Base-by-base conservation (phyloP, 1,140 invertebrate species). In the Maniola jurtina region DNA sequence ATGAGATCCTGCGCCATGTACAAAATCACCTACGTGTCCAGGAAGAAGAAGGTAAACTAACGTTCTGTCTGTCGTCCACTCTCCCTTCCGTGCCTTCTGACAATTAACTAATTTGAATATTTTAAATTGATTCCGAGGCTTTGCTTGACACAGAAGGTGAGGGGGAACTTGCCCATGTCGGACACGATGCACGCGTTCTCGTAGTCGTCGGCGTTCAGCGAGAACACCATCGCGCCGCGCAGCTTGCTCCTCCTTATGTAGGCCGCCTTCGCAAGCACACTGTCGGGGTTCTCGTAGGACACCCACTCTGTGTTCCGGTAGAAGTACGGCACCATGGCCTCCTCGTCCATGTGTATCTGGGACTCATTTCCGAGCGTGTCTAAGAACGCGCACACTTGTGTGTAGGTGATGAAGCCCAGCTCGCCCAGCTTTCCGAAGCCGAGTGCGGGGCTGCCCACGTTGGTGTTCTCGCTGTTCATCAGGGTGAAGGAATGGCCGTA, bases 401-500 rank as follows among this genome's bases (percentile, higher is more conserved):
- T 84, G 81, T 95, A 97, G 36, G 93, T 89, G 5, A 95, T 92
- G 80, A 95, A 97, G 2, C 96, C 96, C n/a, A 86, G 76, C 64
- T 93, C 93, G 2, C 95, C 95, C 1, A 92, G 77, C 0, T 77
- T 70, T 2, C 96, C 96, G 77, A 92, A 91, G 8, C 94, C 95
- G 11, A 88, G 91, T 0, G 95, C 94, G 8, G 96, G 96, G 34
- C 95, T 94, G 61, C 93, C 93, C 3, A 96, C 85, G 16, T 89
- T 92, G 38, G 93, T 92, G 78, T 96, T 96, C 0, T 91, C 74
- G 2, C 91, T 72, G 89, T 96, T 96, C 0, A 94, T 89, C 8
- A 98, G 85, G 38, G 84, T 93, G 71, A 94, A 98, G 4, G 94
- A 94, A 81, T 97, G 96, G 7, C 97, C 98, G 88, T 98, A 99